These are phyloP conservation scores for Aphrocallistes beatrix DNA, from an alignment of 37 sponge, comb jelly and placozoan species.

Conservation along the genomic window DNA sequence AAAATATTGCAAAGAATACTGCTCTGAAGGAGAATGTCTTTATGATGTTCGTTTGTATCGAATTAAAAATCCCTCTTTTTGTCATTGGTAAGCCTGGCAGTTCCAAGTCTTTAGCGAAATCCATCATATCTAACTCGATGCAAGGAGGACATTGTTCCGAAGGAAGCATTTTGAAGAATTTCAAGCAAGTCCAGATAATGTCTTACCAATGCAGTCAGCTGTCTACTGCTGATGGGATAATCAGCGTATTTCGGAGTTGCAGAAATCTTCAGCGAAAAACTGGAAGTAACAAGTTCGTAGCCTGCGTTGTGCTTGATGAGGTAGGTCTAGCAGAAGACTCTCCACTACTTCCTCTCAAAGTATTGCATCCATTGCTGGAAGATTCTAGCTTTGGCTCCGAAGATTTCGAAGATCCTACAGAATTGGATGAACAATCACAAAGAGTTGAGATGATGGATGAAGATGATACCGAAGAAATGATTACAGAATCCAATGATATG, in stretches of 20 bases:
- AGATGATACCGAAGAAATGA: not conserved
- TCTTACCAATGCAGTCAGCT: constrained; percentile 75
- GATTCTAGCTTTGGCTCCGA: constrained; percentile 76
- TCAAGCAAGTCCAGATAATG: constrained; percentile 47
- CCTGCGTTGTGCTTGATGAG: constrained; percentile 84
- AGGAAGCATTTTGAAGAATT: constrained; percentile 30
- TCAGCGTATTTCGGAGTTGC: constrained; percentile 58
- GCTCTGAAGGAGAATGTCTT: constrained; percentile 88
- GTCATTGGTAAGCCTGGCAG: constrained; percentile 86
- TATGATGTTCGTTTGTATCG: constrained; percentile 88
- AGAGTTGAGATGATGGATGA: not conserved
- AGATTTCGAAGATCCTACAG: not conserved
- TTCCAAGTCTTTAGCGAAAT: constrained; percentile 80
- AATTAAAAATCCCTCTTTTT: constrained; percentile 77
- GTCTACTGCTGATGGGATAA: constrained; percentile 66
- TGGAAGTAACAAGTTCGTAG: constrained; percentile 40
- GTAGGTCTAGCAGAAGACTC: constrained; percentile 95
- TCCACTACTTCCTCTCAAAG: constrained; percentile 80
- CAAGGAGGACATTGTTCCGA: constrained; percentile 45
- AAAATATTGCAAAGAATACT: constrained; percentile 64
- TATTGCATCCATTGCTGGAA: constrained; percentile 82
- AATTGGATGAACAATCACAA: not conserved
- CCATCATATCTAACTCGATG: constrained; percentile 63
- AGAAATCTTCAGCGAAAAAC: constrained; percentile 46
- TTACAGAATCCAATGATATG: constrained; percentile 18